These are phyloP conservation scores for Megastigmus dorsalis DNA, from an alignment of 2,888 invertebrate genomes.

Conservation along the genomic window DNA sequence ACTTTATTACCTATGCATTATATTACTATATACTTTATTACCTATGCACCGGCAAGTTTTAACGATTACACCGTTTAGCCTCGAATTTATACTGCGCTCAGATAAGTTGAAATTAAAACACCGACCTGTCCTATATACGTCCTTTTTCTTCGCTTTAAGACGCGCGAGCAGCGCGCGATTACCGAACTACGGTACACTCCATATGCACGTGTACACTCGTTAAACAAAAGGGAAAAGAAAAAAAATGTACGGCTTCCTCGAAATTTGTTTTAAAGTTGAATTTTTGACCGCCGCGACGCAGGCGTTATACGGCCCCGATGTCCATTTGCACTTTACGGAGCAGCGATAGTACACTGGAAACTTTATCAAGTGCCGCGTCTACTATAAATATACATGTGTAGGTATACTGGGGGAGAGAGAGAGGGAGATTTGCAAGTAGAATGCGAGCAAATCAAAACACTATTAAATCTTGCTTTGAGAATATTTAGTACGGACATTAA, in stretches of 20 bases:
- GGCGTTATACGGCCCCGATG: no score
- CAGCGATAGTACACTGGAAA: no score
- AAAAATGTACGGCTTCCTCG: background rate
- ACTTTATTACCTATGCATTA: conserved; percentile 44
- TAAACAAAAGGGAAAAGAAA: background rate
- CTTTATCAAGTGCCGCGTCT: no score
- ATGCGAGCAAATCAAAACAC: no score
- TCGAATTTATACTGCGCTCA: conserved; percentile 58
- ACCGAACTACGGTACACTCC: background rate
- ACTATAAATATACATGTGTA: no score
- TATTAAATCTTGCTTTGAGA: no score
- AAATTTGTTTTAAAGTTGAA: background rate
- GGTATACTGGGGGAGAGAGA: no score
- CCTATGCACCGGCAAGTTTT: conserved; percentile 49
- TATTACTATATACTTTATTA: conserved; percentile 21
- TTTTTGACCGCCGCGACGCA: background rate
- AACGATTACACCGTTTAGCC: conserved; percentile 55
- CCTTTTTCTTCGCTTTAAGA: conserved; percentile 48
- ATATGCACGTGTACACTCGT: background rate
- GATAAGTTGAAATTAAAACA: conserved; percentile 61
- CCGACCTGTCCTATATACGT: background rate
- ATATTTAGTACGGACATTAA: no score
- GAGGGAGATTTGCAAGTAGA: no score
- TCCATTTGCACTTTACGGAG: no score
- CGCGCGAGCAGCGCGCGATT: conserved; percentile 4